Conservation (phyloP, 2,797 vertebrate species). For the Alectoris magna region DNA sequence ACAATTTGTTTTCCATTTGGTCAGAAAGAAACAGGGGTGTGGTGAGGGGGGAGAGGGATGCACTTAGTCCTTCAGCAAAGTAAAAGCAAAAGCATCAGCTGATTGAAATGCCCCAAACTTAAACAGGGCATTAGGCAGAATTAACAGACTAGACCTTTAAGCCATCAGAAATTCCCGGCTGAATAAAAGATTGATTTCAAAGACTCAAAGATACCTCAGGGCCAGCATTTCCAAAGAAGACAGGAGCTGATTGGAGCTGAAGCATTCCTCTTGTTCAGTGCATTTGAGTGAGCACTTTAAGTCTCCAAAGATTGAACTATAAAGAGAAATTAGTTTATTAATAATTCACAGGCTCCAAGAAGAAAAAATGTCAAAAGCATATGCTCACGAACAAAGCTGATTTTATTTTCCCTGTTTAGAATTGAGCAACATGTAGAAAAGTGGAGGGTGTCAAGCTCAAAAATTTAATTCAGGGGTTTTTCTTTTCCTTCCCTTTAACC, state of each 20-base stretch:
- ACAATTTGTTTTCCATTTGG: background rate
- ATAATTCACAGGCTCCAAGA: conserved; percentile 84
- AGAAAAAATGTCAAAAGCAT: conserved; percentile 82
- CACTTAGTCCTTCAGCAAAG: conserved; percentile 25
- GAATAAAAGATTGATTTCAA: conserved; percentile 83
- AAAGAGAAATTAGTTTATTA: conserved; percentile 88
- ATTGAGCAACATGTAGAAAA: conserved; percentile 70
- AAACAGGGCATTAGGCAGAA: conserved; percentile 78
- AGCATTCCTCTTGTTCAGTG: conserved; percentile 74
- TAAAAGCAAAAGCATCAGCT: conserved; percentile 43
- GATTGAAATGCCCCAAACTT: conserved; percentile 49
- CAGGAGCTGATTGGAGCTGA: conserved; percentile 76
- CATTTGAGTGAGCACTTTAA: conserved; percentile 82
- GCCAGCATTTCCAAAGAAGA: conserved; percentile 77
- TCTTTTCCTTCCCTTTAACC: conserved; percentile 74
- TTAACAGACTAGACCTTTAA: conserved; percentile 75
- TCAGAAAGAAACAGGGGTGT: background rate
- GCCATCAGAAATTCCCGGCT: conserved; percentile 75
- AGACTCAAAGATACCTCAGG: conserved; percentile 79
- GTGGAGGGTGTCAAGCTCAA: conserved; percentile 54
- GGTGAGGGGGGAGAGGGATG: background rate
- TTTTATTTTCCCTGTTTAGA: conserved; percentile 81
- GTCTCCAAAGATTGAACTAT: conserved; percentile 86
- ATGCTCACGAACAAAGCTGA: conserved; percentile 82
- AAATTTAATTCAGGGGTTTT: conserved; percentile 78